Conservation (phyloP, 2,113 vertebrate species). For the Spilogale gracilis region DNA sequence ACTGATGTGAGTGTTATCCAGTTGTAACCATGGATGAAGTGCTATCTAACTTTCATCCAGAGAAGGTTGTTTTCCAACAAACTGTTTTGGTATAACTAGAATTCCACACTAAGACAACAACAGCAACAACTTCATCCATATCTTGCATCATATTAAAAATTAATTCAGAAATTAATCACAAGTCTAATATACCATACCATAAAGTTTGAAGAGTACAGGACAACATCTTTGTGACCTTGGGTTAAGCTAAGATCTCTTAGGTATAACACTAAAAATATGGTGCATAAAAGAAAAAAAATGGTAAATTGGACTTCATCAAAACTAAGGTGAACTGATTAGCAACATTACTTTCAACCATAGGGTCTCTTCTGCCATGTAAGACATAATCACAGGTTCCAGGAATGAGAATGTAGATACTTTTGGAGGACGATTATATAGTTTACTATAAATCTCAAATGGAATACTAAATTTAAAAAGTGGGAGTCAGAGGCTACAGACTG, state of each 20-base stretch:
- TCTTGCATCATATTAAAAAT: background rate
- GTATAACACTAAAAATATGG: background rate
- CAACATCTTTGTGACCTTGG: background rate
- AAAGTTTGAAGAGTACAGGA: background rate
- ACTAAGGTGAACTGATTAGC: background rate
- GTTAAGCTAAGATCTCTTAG: background rate
- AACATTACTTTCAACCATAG: background rate
- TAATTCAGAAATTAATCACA: background rate
- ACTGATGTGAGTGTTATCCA: background rate
- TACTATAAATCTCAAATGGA: background rate
- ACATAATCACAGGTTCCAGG: background rate
- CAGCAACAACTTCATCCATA: background rate
- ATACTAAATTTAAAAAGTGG: background rate
- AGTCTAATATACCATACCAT: background rate
- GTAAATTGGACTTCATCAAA: background rate
- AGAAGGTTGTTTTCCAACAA: background rate
- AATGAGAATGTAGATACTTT: background rate
- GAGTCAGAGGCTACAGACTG: background rate
- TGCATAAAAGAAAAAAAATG: background rate
- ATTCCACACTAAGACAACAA: background rate
- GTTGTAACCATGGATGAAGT: background rate
- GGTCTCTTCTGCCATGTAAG: background rate
- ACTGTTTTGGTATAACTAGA: background rate
- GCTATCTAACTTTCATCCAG: background rate
- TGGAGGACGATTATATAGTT: background rate